Percentiles rank a stretch among this genome's conserved stretches.
Evolutionary conservation across 2,113 vertebrate genomes (phyloP).

Genomic region (Notiomystis cincta): DNA sequence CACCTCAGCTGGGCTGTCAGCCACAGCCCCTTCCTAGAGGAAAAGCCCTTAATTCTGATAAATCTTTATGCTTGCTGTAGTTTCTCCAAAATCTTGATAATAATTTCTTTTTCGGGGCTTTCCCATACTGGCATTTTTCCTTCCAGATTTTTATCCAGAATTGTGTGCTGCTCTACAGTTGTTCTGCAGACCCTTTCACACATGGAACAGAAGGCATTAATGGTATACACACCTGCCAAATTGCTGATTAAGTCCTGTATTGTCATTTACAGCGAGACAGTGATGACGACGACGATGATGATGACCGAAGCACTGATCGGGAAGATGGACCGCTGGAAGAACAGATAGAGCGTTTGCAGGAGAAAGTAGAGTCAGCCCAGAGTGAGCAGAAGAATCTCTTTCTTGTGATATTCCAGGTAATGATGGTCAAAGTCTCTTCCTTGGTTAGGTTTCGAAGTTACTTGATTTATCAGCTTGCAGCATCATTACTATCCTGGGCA

Average conservation of each 20-base stretch:
- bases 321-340: conserved; percentile 93
- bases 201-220: accelerated
- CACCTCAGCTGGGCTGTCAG: neutral
- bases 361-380: conserved; percentile 95
- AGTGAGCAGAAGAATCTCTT: conserved; percentile 99
- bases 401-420: conserved; percentile 96
- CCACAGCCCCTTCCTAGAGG: neutral
- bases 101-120: neutral
- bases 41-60: neutral
- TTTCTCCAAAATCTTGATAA: neutral
- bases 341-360: conserved; percentile 93
- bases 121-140: neutral
- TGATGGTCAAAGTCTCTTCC: neutral
- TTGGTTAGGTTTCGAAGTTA: neutral
- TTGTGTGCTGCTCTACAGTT: neutral
- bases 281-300: conserved; percentile 83
- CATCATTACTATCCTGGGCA: neutral
- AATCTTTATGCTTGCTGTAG: neutral
- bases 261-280: conserved; percentile 80
- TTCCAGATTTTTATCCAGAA: neutral
- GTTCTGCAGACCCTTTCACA: neutral
- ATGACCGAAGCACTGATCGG: conserved; percentile 89
- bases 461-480: neutral
- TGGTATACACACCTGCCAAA: too few species aligned
- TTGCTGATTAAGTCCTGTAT: neutral